Base-by-base conservation (phyloP, 2,888 invertebrate species). In the Calameuta idolon region DNA sequence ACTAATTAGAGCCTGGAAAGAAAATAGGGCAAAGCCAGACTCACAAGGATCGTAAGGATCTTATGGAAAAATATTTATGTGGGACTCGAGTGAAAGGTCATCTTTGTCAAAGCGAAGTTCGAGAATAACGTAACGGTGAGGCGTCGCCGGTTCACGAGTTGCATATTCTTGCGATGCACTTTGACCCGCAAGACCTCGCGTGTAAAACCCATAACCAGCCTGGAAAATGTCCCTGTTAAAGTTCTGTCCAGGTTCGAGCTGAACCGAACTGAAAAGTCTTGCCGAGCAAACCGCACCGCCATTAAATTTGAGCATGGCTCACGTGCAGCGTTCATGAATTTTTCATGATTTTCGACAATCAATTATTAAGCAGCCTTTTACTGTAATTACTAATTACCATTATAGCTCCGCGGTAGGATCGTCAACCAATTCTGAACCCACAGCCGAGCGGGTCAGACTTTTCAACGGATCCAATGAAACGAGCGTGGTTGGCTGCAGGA, bases 151-250 rank as follows among this genome's bases (percentile, higher is more conserved):
- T 55, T 55, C 55, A 23, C 23, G 23, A 23, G 23, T 23, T 55
- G 23, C 23, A 55, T 55, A 55, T 4, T 55, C 55, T 55, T 79
- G 79, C 78, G 78, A 78, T 78, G 81, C 77, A 80, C 79, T 79
- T 77, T 76, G 55, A 69, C 69, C 69, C 69, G 77, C 55, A 76
- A 30, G 76, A 80, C 87, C 85, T 87, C 85, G 87, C 88, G 88
- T 87, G 88, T 86, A 84, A 83, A 85, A 84, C 83, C 87, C 85
- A 85, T 87, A 88, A 87, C 87, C 86, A 85, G 86, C 81, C 82
- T 79, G 81, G 83, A 82, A 83, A 55, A 85, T 87, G 85, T 83
- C 81, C 81, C 82, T 75, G 80, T 77, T 80, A 83, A 86, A 86
- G 81, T 85, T 83, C 79, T 80, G 80, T 76, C 78, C 78, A 71